phyloP scores from a whole-genome alignment of 1,140 invertebrate genomes.

The Drosophila murphyi region DNA sequence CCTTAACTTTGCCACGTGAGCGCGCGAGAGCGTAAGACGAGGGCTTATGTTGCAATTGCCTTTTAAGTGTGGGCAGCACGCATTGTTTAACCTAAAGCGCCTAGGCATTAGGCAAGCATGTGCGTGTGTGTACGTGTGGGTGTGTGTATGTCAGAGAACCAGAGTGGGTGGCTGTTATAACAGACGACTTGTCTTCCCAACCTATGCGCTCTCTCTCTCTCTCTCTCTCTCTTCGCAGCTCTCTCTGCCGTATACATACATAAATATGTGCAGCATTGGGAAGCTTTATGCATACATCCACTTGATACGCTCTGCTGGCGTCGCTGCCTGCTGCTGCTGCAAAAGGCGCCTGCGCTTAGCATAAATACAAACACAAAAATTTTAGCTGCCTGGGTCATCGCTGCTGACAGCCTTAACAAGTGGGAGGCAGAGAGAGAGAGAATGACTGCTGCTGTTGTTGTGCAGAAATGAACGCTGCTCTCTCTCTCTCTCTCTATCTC shows the following conservation, averaged over 20 bases:
- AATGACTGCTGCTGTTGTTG: slow-evolving; percentile 15
- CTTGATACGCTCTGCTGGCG: neutral
- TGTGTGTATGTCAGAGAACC: neutral
- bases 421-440: slow-evolving; percentile 20
- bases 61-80: slow-evolving; percentile 30
- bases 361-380: slow-evolving; percentile 42
- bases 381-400: slow-evolving; percentile 23
- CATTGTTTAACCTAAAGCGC: slow-evolving; percentile 27
- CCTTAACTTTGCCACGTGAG: slow-evolving; percentile 33
- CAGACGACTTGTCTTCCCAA: neutral
- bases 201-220: slow-evolving; percentile 5
- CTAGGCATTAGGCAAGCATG: slow-evolving; percentile 1
- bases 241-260: slow-evolving; percentile 41
- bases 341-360: slow-evolving; percentile 40
- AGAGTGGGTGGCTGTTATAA: neutral
- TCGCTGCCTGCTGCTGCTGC: slow-evolving; percentile 1
- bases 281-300: slow-evolving; percentile 7
- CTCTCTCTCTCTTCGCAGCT: neutral
- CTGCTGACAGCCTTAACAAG: slow-evolving; percentile 9
- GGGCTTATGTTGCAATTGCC: slow-evolving; percentile 48
- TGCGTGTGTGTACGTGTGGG: slow-evolving; percentile 3
- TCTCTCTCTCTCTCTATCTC: slow-evolving; percentile 2
- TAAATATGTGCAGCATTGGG: slow-evolving; percentile 33
- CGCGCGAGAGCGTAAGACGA: slow-evolving; percentile 16
- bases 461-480: slow-evolving; percentile 78